Percentiles rank a stretch among this genome's conserved stretches.
These are phyloP conservation scores for Rhynchopsitta pachyrhyncha DNA, from an alignment of 2,113 vertebrate genomes.

Conservation along the genomic window DNA sequence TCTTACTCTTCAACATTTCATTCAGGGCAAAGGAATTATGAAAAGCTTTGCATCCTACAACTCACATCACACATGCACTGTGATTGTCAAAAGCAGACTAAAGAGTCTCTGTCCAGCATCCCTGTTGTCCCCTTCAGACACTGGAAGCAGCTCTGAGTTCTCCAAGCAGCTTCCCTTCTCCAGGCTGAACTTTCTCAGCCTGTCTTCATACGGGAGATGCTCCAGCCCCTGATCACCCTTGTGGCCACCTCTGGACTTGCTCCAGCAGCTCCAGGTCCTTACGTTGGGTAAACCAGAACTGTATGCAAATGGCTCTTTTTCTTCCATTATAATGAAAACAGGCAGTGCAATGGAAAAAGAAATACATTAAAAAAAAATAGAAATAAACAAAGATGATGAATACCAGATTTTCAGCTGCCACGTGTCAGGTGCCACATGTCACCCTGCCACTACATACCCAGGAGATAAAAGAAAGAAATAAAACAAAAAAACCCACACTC, in stretches of 20 bases:
- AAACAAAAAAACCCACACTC: neutral
- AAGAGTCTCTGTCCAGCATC: neutral
- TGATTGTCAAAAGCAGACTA: neutral
- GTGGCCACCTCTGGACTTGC: neutral
- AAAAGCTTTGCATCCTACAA: neutral
- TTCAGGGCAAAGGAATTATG: neutral
- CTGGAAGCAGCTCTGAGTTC: neutral
- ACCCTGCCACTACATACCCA: neutral
- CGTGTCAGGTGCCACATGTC: neutral
- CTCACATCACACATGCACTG: neutral
- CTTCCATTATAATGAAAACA: neutral
- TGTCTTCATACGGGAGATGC: neutral
- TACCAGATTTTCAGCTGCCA: neutral
- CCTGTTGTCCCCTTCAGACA: neutral
- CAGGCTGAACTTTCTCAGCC: neutral
- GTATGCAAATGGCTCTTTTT: neutral
- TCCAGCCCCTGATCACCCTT: neutral
- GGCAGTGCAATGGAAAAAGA: neutral
- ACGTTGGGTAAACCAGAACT: neutral
- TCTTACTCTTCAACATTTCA: neutral
- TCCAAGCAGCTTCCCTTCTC: neutral
- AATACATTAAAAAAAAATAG: neutral
- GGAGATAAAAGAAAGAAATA: neutral
- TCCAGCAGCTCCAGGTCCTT: neutral
- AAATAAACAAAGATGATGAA: neutral